Evolutionary conservation across 64 coral and sea anemone genomes (phyloP).

Genomic region (Stichodactyla helianthus): DNA sequence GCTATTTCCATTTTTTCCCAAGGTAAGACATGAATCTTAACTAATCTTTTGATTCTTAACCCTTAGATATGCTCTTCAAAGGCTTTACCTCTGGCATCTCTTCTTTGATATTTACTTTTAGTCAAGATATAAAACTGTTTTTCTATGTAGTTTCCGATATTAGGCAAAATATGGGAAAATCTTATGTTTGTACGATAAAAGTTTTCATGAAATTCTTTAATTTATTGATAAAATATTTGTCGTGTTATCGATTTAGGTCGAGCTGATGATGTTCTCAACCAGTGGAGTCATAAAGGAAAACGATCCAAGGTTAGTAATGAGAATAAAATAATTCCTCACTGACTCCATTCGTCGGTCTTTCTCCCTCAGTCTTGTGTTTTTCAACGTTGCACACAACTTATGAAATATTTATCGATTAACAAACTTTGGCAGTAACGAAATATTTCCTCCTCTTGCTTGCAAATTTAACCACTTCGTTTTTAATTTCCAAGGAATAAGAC

Average conservation of each 20-base stretch:
- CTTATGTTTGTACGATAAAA: neutral
- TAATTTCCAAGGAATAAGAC: neutral
- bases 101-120: neutral
- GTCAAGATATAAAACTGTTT: neutral
- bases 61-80: neutral
- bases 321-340: neutral
- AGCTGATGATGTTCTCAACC: constrained; percentile 61
- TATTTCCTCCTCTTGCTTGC: neutral
- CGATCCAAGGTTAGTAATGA: constrained; percentile 66
- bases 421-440: constrained; percentile 10
- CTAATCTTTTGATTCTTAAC: neutral
- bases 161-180: neutral
- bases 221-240: neutral
- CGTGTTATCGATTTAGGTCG: constrained; percentile 39
- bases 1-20: constrained; percentile 72
- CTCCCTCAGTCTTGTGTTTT: neutral
- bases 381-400: constrained; percentile 19
- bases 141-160: neutral
- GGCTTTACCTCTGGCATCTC: neutral
- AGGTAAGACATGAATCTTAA: constrained; percentile 46
- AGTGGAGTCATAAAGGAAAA: constrained; percentile 68
- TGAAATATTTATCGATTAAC: constrained; percentile 29
- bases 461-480: neutral
- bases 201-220: neutral
- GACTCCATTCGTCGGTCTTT: neutral